Evolutionary conservation across 64 coral and sea anemone genomes (phyloP).

Genomic region (Astreopora myriophthalma): DNA sequence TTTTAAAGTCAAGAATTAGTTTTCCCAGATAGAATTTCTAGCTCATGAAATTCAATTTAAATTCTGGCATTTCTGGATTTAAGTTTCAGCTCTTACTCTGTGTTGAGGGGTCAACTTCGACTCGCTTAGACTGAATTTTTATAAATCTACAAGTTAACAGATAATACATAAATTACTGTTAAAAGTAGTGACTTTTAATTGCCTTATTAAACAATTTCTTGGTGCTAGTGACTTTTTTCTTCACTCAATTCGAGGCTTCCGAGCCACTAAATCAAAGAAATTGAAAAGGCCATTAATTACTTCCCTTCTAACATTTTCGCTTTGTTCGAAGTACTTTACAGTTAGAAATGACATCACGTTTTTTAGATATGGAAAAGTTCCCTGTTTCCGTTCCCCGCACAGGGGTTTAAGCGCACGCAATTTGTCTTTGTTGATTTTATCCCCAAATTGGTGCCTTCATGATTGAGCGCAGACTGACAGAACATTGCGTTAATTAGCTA

Average conservation of each 20-base stretch:
- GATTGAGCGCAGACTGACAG: neutral
- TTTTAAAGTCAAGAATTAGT: no score
- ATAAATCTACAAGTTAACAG: neutral
- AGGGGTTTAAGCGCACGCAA: neutral
- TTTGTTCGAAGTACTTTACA: neutral
- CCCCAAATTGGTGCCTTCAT: neutral
- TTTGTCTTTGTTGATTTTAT: neutral
- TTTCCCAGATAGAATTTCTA: no score
- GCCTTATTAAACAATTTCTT: neutral
- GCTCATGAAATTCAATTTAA: no score
- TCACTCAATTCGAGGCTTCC: neutral
- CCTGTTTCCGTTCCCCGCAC: neutral
- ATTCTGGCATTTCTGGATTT: no score
- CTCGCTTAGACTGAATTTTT: neutral
- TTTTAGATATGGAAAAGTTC: neutral
- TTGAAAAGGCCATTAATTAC: neutral
- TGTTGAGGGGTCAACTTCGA: no score
- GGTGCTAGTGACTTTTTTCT: neutral
- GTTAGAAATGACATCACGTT: neutral
- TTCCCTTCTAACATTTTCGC: neutral
- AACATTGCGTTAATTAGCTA: neutral
- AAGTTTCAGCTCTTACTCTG: no score
- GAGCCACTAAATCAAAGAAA: neutral
- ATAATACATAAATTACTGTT: neutral
- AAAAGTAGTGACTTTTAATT: neutral